Base-by-base conservation (phyloP, 2,113 vertebrate species). In the Balaenoptera acutorostrata region DNA sequence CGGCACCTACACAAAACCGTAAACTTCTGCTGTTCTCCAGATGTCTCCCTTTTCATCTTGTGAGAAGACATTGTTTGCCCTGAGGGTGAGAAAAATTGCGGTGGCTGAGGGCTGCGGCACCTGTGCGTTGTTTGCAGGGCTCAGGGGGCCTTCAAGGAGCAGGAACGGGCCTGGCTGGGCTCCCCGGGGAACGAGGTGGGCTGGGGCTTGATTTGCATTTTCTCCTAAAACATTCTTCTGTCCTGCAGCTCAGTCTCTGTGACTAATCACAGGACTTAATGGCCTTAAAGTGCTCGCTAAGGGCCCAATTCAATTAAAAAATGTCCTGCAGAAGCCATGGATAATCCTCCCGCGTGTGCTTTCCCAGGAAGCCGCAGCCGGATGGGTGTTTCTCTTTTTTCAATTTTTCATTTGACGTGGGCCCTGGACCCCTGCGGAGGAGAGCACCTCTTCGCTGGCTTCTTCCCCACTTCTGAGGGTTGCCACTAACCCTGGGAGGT, bases 281-380 rank as follows among this genome's bases (percentile, higher is more conserved):
- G 80, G 90, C 86, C 72, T 95, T 94, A 93, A 98, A 97, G 63
- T 82, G 97, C 97, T 96, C 96, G 52, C 98, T 52, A 29, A 98
- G 96, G 98, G 77, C 88, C 88, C 66, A 90, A 90, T 96, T 98
- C 96, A 97, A 97, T 98, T 98, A 61, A 88, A 97, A 98, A 98
- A 92, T 92, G 86, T 82, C 97, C 97, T 84, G 68, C 12, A 4
- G 96, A 97, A 90, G 92, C 75, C 92, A 18, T 68, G 93, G 93
- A 39, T 75, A 95, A 96, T 46, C 94, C 20, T 75, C 94, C 75
- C 74, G 8, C 8, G 93, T 72, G 95, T 64, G 59, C 85, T 97
- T 74, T 86, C 44, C 29, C 94, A 68, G 78, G 55, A 29, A 84
- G 81, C 1, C 25, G 52, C 12, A 33, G 2, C 78, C 59, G 8